Evolutionary conservation across 2,113 vertebrate genomes (phyloP), one percentile per base, ranked within the genome.

Genomic region (Passer domesticus): DNA sequence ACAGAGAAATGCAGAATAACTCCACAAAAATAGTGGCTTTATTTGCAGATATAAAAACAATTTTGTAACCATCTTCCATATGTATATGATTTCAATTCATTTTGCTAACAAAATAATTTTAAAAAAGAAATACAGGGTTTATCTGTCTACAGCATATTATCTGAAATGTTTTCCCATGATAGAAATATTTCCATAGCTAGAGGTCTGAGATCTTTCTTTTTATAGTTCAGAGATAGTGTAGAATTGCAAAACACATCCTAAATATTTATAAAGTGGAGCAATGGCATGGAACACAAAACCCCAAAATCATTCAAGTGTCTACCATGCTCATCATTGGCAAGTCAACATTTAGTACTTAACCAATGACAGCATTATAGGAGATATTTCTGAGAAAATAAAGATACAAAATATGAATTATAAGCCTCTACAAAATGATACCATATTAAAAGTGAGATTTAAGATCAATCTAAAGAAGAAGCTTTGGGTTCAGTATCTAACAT

Each of bases 401-500:
- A 93, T 24, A 79, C 39, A 92, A 90, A 76, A 70, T 62, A 86
- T 79, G 25, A 87, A 89, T 88, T 87, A 90, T 64, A 96, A 89
- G 47, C 58, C 74, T 72, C 91, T 91, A 87, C 47, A 85, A 93
- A 93, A 86, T 0, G 2, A 31, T 31, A 56, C 73, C 58, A 6
- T 37, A 92, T 96, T 91, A 93, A 96, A 97, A 80, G 84, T 80
- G 70, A 97, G 87, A 95, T 94, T 95, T 92, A 82, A 95, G 94
- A 97, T 96, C 55, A 96, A 95, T 94, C 72, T 85, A 85, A 94
- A 97, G 95, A 62, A 95, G 82, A 96, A 89, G 95, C 85, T 90
- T 96, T 93, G 79, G 55, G 58, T 96, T 97, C 77, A 74, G 68
- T 70, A 68, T 93, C 94, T 96, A 96, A 93, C 95, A 95, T 90